Evolutionary conservation across 2,888 invertebrate species (phyloP), one percentile per base, ranked within the genome.

Genomic region (Drosophila incognita): DNA sequence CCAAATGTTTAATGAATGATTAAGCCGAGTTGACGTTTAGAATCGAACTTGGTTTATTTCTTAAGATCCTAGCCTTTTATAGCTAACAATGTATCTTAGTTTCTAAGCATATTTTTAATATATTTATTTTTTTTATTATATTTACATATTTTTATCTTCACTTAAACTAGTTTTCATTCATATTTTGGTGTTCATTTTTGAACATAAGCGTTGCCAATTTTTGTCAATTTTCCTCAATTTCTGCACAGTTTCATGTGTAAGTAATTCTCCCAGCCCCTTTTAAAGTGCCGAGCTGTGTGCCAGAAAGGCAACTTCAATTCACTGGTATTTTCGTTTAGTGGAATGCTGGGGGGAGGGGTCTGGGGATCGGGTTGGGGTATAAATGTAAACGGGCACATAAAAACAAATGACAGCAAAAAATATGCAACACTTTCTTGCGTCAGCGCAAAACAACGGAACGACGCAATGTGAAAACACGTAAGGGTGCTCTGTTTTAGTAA

Each of bases 341-440:
- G 24, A 13, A 13, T 2, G 29, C 1, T 1, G 0, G 42, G 57
- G 29, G 18, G 18, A 4, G 27, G 42, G 15, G 54, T 38, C n/a
- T 11, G 18, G 29, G 27, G 38, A 18, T 15, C 46, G 33, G 24
- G 29, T 4, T 56, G 51, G 35, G 46, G 24, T 46, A 46, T 21
- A 36, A 68, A 69, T 68, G 72, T 67, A 82, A 83, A 86, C 80
- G 86, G 74, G 80, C 70, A 71, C 80, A 86, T 83, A 86, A 82
- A 83, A 82, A 74, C 69, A 83, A 86, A 77, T 70, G 72, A 69
- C 81, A 81, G 77, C 69, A 81, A 70, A 77, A 83, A 81, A 81
- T 81, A 81, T 81, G 81, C 81, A 81, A 81, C 79, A 83, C 80
- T 76, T 80, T 67, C 73, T 81, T 83, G 70, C 74, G 83, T 81